A percentile compares a stretch with the other conserved stretches of the same genome.
Evolutionary conservation across 2,113 vertebrate genomes (phyloP).

Genomic region (Piprites chloris): DNA sequence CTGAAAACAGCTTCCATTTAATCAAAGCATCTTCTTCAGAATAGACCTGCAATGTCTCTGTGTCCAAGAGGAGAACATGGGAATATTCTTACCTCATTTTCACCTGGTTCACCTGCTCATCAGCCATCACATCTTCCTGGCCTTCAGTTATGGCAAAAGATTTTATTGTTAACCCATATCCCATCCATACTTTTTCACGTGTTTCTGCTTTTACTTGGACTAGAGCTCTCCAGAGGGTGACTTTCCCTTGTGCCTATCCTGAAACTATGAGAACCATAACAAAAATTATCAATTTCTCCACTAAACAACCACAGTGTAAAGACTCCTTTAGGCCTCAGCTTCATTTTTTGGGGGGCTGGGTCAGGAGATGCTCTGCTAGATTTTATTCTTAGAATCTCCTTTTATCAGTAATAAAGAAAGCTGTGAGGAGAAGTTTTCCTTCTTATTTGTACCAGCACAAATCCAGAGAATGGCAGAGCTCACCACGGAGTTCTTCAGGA

Average conservation of each 20-base stretch:
- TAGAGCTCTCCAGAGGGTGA: not conserved
- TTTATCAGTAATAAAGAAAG: not conserved
- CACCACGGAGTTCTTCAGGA: not conserved
- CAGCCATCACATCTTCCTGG: not conserved
- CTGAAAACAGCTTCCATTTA: not conserved
- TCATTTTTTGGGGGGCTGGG: not conserved
- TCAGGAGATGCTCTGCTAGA: not conserved
- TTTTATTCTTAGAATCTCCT: not conserved
- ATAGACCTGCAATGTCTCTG: not conserved
- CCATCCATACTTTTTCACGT: not conserved
- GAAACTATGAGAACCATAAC: not conserved
- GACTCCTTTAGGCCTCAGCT: not conserved
- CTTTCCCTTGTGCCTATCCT: not conserved
- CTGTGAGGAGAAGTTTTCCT: not conserved
- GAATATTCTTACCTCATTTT: not conserved
- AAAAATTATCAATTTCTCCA: not conserved
- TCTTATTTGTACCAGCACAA: not conserved
- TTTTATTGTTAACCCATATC: not conserved
- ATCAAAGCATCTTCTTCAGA: not conserved
- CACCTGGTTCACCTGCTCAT: not conserved
- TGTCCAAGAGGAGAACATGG: not conserved
- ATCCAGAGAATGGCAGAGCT: not conserved
- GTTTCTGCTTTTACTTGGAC: not conserved
- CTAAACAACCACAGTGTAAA: not conserved
- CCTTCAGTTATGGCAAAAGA: not conserved